These are phyloP conservation scores for Pygoscelis antarcticus DNA, from an alignment of 2,113 vertebrate genomes.

Conservation along the genomic window DNA sequence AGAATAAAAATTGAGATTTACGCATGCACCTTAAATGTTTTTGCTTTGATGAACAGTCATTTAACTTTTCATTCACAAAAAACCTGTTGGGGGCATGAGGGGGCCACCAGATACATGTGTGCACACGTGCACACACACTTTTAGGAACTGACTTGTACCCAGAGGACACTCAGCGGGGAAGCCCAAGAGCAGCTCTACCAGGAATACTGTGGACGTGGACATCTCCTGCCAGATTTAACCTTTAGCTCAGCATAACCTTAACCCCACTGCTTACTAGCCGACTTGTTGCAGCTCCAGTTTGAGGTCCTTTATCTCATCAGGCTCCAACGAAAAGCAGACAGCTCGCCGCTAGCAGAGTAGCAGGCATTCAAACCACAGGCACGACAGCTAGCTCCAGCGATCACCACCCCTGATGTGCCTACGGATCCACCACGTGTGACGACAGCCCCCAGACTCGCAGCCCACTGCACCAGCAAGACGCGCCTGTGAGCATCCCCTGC, in stretches of 20 bases:
- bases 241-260: background rate
- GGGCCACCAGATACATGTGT: fast-evolving
- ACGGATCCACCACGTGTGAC: fast-evolving
- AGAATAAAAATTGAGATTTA: background rate
- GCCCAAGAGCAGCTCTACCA: background rate
- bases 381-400: fast-evolving
- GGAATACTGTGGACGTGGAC: fast-evolving
- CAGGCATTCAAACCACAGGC: background rate
- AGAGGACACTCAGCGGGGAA: background rate
- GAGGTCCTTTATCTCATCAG: background rate
- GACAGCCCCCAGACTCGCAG: background rate
- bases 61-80: background rate
- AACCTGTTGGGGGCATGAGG: fast-evolving
- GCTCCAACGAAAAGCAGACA: background rate
- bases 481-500: fast-evolving
- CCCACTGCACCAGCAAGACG: fast-evolving
- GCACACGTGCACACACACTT: no score
- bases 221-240: background rate
- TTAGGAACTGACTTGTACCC: background rate
- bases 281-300: background rate
- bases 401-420: fast-evolving
- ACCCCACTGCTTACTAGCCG: fast-evolving
- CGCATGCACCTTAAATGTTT: fast-evolving
- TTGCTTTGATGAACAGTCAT: background rate
- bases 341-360: fast-evolving